Conservation (phyloP, 2,113 vertebrate genomes). For the Argyrosomus japonicus region DNA sequence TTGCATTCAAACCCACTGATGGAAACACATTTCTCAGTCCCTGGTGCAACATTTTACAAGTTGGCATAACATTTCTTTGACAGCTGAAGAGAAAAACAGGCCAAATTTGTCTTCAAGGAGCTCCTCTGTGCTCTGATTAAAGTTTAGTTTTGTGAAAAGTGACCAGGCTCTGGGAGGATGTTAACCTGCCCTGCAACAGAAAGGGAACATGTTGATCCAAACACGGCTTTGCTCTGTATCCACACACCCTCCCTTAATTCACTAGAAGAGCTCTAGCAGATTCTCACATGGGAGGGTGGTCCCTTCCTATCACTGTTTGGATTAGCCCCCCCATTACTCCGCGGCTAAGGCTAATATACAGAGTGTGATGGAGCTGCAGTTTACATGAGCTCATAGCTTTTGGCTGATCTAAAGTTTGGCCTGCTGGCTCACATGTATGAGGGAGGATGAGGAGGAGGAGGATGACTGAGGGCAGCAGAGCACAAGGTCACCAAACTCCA, state of each 20-base stretch:
- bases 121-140: not conserved
- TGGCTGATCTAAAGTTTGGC: constrained; percentile 49
- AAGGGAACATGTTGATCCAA: not conserved
- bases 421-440: constrained; percentile 28
- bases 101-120: not conserved
- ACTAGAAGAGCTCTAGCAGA: not conserved
- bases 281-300: constrained; percentile 43
- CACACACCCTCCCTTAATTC: not conserved
- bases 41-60: constrained; percentile 20
- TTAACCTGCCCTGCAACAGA: not conserved
- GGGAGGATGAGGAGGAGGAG: not conserved
- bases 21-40: constrained; percentile 21
- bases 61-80: not conserved
- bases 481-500: constrained; percentile 1
- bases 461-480: not conserved
- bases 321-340: constrained; percentile 37
- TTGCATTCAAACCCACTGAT: not conserved
- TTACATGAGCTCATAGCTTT: constrained; percentile 64
- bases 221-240: constrained; percentile 9
- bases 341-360: not conserved
- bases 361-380: constrained; percentile 38
- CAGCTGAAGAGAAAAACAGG: constrained; percentile 24
- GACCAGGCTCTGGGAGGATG: not conserved
- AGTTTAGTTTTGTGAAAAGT: not conserved
- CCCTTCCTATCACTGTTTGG: constrained; percentile 50